Percentiles rank a stretch among this genome's conserved stretches.
These are phyloP conservation scores for Scaptodrosophila lebanonensis DNA, from an alignment of 1,140 invertebrate species.

Conservation along the genomic window DNA sequence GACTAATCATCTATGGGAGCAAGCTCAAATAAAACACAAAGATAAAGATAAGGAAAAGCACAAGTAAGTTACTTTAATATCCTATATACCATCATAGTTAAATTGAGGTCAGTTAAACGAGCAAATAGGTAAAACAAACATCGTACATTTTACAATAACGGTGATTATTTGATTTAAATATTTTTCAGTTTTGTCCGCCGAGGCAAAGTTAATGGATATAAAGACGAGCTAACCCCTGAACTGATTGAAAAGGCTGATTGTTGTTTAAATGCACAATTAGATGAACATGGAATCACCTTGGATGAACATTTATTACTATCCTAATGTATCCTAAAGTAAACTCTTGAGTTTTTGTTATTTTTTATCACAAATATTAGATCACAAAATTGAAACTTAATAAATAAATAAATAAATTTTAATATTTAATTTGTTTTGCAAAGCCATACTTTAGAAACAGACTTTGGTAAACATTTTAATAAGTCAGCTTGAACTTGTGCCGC, in stretches of 20 bases:
- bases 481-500: too few relatives aligned
- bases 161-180: not conserved
- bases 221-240: constrained; percentile 38
- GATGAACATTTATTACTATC: constrained; percentile 32
- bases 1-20: constrained; percentile 49
- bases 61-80: constrained; percentile 14
- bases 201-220: constrained; percentile 52
- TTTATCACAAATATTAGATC: too few relatives aligned
- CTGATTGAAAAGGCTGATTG: constrained; percentile 30
- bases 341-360: too few relatives aligned
- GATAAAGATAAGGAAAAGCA: constrained; percentile 25
- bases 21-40: not conserved
- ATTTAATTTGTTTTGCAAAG: too few relatives aligned
- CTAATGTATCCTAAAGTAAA: not conserved
- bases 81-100: too few relatives aligned
- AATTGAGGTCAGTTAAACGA: too few relatives aligned
- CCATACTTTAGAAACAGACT: too few relatives aligned
- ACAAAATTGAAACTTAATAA: too few relatives aligned
- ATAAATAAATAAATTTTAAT: too few relatives aligned
- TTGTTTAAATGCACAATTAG: constrained; percentile 10
- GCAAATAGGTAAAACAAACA: not conserved
- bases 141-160: not conserved
- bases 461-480: too few relatives aligned
- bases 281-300: constrained; percentile 19
- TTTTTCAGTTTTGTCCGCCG: constrained; percentile 44